Evolutionary conservation across 2,888 invertebrate species (phyloP).

Genomic region (Morpho achilles): DNA sequence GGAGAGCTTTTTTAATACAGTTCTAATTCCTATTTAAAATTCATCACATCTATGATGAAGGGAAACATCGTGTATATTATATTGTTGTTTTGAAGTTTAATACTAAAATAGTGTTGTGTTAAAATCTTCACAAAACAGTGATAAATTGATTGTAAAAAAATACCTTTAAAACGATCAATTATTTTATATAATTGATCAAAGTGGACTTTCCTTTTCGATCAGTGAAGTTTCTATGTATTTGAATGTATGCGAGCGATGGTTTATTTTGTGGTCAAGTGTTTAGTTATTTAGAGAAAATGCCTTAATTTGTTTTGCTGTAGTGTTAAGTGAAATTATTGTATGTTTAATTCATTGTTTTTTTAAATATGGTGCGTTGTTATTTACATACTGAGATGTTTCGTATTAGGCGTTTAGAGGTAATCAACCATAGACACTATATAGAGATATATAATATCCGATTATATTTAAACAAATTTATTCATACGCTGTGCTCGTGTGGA

Average conservation of each 20-base stretch:
- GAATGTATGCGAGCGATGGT: constrained; percentile 30
- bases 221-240: constrained; percentile 32
- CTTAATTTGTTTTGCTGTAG: constrained; percentile 75
- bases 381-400: constrained; percentile 3
- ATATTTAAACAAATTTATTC: neutral
- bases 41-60: no score
- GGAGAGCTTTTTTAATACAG: no score
- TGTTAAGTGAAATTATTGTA: constrained; percentile 62
- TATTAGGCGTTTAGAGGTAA: neutral
- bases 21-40: no score
- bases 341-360: constrained; percentile 51
- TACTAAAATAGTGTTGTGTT: no score
- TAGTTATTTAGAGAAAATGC: constrained; percentile 62
- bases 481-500: neutral
- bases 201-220: constrained; percentile 26
- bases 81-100: no score
- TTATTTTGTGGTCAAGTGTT: constrained; percentile 43
- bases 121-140: no score
- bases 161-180: no score
- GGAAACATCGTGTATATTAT: no score
- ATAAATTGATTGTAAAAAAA: no score
- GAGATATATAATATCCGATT: neutral
- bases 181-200: constrained; percentile 1
- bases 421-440: neutral
- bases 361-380: constrained; percentile 25